Evolutionary conservation across 2,797 vertebrate species (phyloP).

Genomic region (Staurois parvus): DNA sequence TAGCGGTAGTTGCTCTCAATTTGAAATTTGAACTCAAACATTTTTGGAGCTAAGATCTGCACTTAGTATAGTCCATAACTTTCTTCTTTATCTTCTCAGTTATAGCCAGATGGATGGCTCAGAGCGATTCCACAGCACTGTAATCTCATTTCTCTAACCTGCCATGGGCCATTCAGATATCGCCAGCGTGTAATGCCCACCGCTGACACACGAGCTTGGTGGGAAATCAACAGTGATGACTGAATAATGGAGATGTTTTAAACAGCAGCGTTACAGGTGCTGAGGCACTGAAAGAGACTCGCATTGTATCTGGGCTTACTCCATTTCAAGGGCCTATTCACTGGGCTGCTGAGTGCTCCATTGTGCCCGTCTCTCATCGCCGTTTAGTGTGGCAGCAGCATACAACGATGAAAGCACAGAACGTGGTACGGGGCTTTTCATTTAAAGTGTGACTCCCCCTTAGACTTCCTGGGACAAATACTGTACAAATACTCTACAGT

Average conservation of each 20-base stretch:
- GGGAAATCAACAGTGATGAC: slow-evolving; percentile 38
- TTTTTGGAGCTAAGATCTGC: no score
- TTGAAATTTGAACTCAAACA: no score
- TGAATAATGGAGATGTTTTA: slow-evolving; percentile 54
- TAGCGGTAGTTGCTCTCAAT: no score
- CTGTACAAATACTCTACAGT: no score
- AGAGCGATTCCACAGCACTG: slow-evolving; percentile 59
- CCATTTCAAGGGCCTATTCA: slow-evolving; percentile 50
- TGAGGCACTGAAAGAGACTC: slow-evolving; percentile 64
- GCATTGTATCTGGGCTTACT: slow-evolving; percentile 45
- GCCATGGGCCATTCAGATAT: slow-evolving; percentile 56
- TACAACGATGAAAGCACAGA: not conserved
- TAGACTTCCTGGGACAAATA: no score
- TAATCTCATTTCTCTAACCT: slow-evolving; percentile 69
- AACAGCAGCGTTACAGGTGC: slow-evolving; percentile 63
- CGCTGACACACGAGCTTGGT: slow-evolving; percentile 65
- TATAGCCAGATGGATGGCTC: slow-evolving; percentile 48
- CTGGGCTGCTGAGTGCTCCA: not conserved
- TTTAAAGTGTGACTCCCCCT: not conserved
- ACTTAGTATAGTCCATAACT: slow-evolving; percentile 5
- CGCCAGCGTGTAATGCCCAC: slow-evolving; percentile 33
- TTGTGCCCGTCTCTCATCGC: slow-evolving; percentile 50
- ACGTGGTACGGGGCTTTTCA: not conserved
- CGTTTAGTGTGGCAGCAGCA: not conserved
- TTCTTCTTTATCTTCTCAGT: slow-evolving; percentile 33